Base-by-base conservation (phyloP, 2,797 vertebrate species). In the Craterocephalus amniculus region DNA sequence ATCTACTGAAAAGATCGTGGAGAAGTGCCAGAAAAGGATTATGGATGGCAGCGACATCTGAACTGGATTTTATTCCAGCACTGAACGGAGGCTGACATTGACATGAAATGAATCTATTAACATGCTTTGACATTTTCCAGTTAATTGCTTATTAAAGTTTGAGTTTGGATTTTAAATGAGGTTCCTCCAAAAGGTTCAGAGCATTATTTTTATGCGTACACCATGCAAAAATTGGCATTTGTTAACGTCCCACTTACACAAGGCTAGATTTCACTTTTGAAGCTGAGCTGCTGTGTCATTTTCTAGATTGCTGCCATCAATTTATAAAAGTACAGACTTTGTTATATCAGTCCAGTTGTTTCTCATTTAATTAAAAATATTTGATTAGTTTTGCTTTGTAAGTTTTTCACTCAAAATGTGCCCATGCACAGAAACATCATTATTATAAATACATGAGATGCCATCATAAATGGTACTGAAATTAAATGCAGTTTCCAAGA, bases 71-170 rank as follows among this genome's bases (percentile, higher is more conserved):
- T 40, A 75, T 68, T 73, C 29, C 63, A 66, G 51, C 63, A 56
- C 31, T 59, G 51, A 76, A 74, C 71, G 12, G 62, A 72, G 29
- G 38, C 29, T 18, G 49, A 63, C 48, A 69, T 68, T 71, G 31
- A 58, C 74, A 70, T 2, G 0, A 63, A 76, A 79, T 67, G 4
- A 63, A 79, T 76, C 58, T 34, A 79, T 74, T 70, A 52, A 40
- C 48, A 70, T 43, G 59, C 59, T 67, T 66, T 78, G 78, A 80
- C 67, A 73, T 79, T 87, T 86, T 34, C 3, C 0, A 36, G 11
- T 68, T 36, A 60, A 43, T 45, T 58, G 31, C 61, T 63, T 31
- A 48, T 71, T 58, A 52, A 29, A 32, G 24, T 14, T 62, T 26
- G n/a, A 38, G 16, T 52, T 72, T 38, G 13, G 14, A 61, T 66